A percentile compares a stretch with the other conserved stretches of the same genome.
These are phyloP conservation scores for Agonopterix subpropinquella DNA, from an alignment of 2,888 invertebrate species.

Conservation along the genomic window DNA sequence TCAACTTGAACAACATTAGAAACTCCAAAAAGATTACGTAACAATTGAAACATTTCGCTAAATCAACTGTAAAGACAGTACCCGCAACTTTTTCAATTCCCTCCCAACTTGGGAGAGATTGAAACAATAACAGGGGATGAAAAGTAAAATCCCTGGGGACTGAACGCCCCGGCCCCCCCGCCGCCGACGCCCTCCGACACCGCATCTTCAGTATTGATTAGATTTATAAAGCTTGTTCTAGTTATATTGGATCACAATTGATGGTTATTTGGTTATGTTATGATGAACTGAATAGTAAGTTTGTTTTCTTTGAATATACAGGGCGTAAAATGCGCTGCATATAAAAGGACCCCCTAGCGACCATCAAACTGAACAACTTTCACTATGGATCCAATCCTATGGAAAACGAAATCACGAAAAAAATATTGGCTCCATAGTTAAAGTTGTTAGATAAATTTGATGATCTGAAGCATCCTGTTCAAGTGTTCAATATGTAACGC, in stretches of 20 bases:
- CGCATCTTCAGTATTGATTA: conserved; percentile 47
- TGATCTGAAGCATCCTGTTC: too few species aligned
- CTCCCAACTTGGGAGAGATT: conserved; percentile 45
- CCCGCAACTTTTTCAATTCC: conserved; percentile 35
- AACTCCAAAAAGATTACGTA: neutral
- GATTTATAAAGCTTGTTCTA: conserved; percentile 44
- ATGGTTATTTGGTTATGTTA: conserved; percentile 42
- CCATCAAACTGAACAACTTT: too few species aligned
- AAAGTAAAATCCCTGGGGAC: conserved; percentile 44
- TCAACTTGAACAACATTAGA: neutral
- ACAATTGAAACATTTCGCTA: too few species aligned
- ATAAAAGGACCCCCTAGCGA: too few species aligned
- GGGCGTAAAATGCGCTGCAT: too few species aligned
- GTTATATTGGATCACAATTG: conserved; percentile 46
- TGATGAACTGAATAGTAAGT: too few species aligned
- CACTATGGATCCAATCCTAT: too few species aligned
- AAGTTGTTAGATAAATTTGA: too few species aligned
- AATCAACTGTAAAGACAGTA: conserved; percentile 5
- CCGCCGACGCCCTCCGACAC: conserved; percentile 13
- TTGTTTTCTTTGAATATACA: too few species aligned
- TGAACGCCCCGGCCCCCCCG: conserved; percentile 20
- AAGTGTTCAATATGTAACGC: too few species aligned
- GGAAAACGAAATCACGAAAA: too few species aligned
- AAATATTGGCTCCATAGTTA: too few species aligned
- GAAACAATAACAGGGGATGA: conserved; percentile 68